Conservation (phyloP, 2,113 vertebrate species). For the Galeopterus variegatus region DNA sequence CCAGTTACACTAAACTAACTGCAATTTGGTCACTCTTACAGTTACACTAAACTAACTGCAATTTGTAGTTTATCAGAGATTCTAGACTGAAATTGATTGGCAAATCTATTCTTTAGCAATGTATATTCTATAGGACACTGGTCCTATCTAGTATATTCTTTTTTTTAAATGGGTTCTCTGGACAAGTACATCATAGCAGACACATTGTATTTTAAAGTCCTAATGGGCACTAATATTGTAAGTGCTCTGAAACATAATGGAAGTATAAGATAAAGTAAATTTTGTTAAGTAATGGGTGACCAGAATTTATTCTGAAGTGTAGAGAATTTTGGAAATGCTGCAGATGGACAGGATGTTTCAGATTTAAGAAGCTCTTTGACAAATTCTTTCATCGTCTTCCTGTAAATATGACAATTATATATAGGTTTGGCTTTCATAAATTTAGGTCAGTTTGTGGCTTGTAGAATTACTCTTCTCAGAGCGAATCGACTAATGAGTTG, state of each 20-base stretch:
- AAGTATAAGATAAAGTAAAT: not conserved
- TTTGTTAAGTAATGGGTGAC: not conserved
- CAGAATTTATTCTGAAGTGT: not conserved
- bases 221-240: not conserved
- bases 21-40: not conserved
- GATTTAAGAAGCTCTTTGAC: slow-evolving; percentile 6
- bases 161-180: not conserved
- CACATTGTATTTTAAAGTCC: not conserved
- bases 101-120: slow-evolving; percentile 20
- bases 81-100: not conserved
- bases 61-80: not conserved
- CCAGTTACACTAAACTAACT: not conserved
- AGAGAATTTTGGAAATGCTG: slow-evolving; percentile 19
- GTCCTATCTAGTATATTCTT: not conserved
- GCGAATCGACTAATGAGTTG: not conserved
- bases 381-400: not conserved
- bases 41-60: not conserved
- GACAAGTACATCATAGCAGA: not conserved
- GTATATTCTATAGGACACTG: not conserved
- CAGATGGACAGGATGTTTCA: not conserved
- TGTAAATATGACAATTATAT: slow-evolving; percentile 43
- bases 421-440: not conserved
- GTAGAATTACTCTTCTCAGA: slow-evolving; percentile 12
- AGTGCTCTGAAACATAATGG: not conserved
- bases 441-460: slow-evolving; percentile 58